A percentile compares a stretch with the other conserved stretches of the same genome.
phyloP scores from a whole-genome alignment of 2,888 invertebrate species.

The Prosapia bicincta region DNA sequence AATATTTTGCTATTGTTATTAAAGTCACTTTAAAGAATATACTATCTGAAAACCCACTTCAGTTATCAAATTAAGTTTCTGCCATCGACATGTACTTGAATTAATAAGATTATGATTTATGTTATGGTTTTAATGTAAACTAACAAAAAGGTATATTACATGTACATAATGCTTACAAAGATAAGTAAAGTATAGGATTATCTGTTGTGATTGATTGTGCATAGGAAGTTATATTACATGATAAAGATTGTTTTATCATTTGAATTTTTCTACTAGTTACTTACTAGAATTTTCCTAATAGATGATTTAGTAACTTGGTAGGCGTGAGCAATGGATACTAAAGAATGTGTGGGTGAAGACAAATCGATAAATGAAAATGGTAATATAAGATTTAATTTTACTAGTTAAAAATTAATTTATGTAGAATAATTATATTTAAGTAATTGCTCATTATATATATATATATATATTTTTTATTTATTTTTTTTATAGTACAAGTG shows the following conservation, averaged over 20 bases:
- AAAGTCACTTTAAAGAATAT: too few relatives aligned
- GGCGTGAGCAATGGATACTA: neutral
- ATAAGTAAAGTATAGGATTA: neutral
- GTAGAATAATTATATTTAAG: too few relatives aligned
- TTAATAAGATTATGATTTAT: neutral
- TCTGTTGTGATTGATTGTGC: neutral
- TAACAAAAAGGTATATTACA: neutral
- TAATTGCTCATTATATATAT: too few relatives aligned
- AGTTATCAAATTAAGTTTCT: too few relatives aligned
- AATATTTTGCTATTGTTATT: too few relatives aligned
- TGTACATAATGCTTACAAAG: neutral
- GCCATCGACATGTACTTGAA: too few relatives aligned
- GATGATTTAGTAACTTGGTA: neutral
- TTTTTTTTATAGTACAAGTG: too few relatives aligned
- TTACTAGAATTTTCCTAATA: neutral
- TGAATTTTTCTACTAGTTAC: neutral
- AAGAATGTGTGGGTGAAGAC: neutral
- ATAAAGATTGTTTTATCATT: too few relatives aligned
- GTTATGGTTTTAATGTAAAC: neutral
- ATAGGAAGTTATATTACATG: neutral
- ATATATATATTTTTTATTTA: too few relatives aligned
- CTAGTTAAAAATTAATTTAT: neutral
- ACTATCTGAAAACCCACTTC: too few relatives aligned
- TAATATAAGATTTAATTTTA: neutral
- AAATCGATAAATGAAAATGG: neutral